Base-by-base conservation (phyloP, 2,113 vertebrate species). In the Chionis minor region DNA sequence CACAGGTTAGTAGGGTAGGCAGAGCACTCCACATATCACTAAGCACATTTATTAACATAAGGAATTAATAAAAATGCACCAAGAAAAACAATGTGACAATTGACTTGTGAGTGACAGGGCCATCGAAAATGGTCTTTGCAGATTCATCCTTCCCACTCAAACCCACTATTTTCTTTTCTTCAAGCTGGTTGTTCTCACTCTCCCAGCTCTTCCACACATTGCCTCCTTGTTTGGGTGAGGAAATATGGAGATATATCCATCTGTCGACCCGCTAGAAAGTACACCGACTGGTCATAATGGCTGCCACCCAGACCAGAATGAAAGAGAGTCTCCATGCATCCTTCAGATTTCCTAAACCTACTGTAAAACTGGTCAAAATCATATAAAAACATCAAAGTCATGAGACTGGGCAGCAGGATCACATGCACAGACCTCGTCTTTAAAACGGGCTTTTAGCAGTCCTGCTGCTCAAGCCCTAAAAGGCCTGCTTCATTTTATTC, bases 221-320 rank as follows among this genome's bases (percentile, higher is more conserved):
- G 11, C 24, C 26, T 54, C n/a, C 70, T 78, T 62, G n/a, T 86
- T 73, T 84, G 77, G 80, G 47, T 89, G 55, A 84, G 52, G 47
- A 88, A 55, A 66, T 1, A 0, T 35, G 24, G 51, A 56, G 19
- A 45, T 0, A 62, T 3, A 15, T 8, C 13, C 4, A 4, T 20
- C 27, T 7, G 21, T 40, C 1, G 1, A 30, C 26, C n/a, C 27
- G n/a, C 55, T 26, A 83, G 51, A 94, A 92, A 58, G 70, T 27
- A 75, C 33, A 45, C 6, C 3, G 3, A 59, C 4, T 4, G 3
- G 24, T 62, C 69, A 40, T 15, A 44, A 66, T 0, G 2, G 14
- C 69, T 84, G 26, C 40, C 40, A 33, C 28, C 3, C 18, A 63
- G 51, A 56, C 16, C 24, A 85, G 69, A 94, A 88, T 47, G 26